phyloP scores from a whole-genome alignment of 2,113 vertebrate genomes.

The Procapra przewalskii region DNA sequence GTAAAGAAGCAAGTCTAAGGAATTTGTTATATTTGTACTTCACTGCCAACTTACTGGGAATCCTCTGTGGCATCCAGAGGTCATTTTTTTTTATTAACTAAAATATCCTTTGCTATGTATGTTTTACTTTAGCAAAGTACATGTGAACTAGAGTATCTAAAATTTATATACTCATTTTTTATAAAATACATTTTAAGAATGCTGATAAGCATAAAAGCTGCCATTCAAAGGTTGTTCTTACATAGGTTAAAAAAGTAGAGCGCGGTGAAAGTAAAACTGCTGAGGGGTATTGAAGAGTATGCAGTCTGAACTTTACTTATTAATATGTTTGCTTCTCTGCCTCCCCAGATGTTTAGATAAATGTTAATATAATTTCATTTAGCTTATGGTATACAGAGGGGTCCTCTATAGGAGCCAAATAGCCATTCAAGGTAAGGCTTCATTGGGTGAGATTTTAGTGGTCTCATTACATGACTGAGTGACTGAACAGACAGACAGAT shows the following conservation, averaged over 20 bases:
- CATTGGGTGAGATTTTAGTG: neutral
- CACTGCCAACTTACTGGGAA: neutral
- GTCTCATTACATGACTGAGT: neutral
- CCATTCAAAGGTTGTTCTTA: neutral
- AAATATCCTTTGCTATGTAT: neutral
- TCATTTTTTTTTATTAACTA: neutral
- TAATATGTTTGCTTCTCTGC: neutral
- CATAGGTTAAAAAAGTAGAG: slow-evolving; percentile 14
- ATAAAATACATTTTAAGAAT: slow-evolving; percentile 14
- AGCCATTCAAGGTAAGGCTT: neutral
- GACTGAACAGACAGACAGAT: neutral
- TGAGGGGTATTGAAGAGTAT: neutral
- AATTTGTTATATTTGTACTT: neutral
- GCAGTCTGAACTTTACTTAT: neutral
- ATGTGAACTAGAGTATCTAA: neutral
- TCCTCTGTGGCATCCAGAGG: neutral
- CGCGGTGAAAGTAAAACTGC: neutral
- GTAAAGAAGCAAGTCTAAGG: neutral
- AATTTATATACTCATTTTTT: neutral
- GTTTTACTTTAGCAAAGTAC: neutral
- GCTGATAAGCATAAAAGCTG: neutral
- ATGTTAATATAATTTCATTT: slow-evolving; percentile 9
- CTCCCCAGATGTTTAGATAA: neutral
- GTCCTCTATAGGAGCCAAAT: neutral
- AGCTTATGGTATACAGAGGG: neutral